Base-by-base conservation (phyloP, 2,797 vertebrate species). In the Hypotaenidia philippensis region DNA sequence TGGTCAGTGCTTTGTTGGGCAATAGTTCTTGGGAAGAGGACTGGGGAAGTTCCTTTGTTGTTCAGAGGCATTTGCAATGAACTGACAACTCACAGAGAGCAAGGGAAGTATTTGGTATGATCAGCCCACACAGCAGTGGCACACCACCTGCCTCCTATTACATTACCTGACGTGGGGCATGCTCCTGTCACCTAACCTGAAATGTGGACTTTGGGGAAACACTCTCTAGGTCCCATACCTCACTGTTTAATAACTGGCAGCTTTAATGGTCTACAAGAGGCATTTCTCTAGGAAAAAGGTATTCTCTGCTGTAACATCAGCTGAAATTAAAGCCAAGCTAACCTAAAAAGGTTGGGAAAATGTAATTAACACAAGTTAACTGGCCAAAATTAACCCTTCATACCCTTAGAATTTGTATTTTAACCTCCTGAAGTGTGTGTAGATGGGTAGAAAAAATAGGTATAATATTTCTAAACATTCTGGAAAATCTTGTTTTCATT, bases 161-260 rank as follows among this genome's bases (percentile, higher is more conserved):
- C 64, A 8, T 22, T 19, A 9, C 86, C 61, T 93, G 92, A 87
- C 15, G 0, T 22, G 29, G 72, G 91, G 49, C 87, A 71, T 17
- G 64, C 60, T 81, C 84, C 79, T 78, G 87, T 81, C 89, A 91
- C 14, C 2, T 76, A n/a, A 60, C 32, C 53, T 89, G 93, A 92
- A 83, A 64, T 45, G 72, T 27, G 87, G 75, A 22, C 89, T 77
- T 91, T 34, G 44, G 60, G 87, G 60, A 96, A 83, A 45, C 29
- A 14, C 17, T 66, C 49, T 47, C 9, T 6, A 70, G 69, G 49
- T 31, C 65, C 61, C 65, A 53, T 27, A 86, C 41, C 69, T 92
- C 41, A 10, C 50, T 15, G 7, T 26, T 50, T 80, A 83, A 65
- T 23, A 34, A 45, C 61, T 55, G 74, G 16, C 66, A 84, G 59